A percentile compares a stretch with the other conserved stretches of the same genome.
Conservation (phyloP, 2,113 vertebrate genomes). For the Pedetes capensis region DNA sequence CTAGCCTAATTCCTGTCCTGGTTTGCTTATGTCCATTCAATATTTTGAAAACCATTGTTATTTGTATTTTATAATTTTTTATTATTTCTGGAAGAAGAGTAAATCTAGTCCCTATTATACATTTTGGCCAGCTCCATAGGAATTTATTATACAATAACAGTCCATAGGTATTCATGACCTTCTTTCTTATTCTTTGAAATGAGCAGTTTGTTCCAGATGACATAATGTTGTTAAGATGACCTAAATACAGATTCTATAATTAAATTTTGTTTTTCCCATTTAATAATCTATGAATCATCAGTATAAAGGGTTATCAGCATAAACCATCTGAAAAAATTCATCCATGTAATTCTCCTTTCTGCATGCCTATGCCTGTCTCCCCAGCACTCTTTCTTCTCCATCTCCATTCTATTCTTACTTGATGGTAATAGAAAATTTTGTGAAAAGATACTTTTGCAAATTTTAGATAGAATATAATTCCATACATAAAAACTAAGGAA, state of each 20-base stretch:
- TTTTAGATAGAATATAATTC: not conserved
- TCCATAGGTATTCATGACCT: not conserved
- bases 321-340: not conserved
- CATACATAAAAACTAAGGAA: not conserved
- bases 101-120: not conserved
- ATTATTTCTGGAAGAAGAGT: not conserved
- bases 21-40: not conserved
- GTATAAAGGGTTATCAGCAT: not conserved
- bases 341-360: not conserved
- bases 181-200: not conserved
- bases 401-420: not conserved
- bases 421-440: not conserved
- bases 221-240: slow-evolving; percentile 3
- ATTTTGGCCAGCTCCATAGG: not conserved
- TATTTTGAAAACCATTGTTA: not conserved
- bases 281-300: not conserved
- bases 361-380: not conserved
- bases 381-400: not conserved
- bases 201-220: slow-evolving; percentile 19
- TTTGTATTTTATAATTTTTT: not conserved
- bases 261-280: not conserved
- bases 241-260: not conserved
- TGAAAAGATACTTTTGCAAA: not conserved
- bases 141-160: not conserved
- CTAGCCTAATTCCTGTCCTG: too few relatives aligned